phyloP scores from a whole-genome alignment of 2,797 vertebrate species.

The Cryptoblepharus egeriae region DNA sequence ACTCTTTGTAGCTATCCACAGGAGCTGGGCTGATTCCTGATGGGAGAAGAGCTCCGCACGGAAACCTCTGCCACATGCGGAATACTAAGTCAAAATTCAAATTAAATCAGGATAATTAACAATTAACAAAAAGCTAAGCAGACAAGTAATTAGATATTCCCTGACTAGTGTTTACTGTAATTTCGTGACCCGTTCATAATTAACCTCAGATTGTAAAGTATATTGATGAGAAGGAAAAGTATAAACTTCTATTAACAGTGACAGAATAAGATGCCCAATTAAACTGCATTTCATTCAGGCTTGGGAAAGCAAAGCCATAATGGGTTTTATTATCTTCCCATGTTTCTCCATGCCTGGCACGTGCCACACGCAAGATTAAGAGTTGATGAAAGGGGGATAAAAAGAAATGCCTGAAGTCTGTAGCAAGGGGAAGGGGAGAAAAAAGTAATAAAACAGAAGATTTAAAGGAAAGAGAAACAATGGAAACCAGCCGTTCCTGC shows the following conservation, averaged over 20 bases:
- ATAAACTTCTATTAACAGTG: constrained; percentile 43
- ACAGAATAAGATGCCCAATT: constrained; percentile 47
- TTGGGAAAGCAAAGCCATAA: constrained; percentile 30
- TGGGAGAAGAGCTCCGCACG: not conserved
- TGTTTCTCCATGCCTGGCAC: constrained; percentile 29
- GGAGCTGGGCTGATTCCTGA: constrained; percentile 2
- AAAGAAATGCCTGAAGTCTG: constrained; percentile 26
- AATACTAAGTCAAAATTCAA: constrained; percentile 14
- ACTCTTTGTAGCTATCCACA: constrained; percentile 32
- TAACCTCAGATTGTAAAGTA: constrained; percentile 45
- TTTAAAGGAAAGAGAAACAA: constrained; percentile 41
- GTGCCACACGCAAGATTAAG: constrained; percentile 11
- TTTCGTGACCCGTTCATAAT: constrained; percentile 43
- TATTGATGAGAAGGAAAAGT: constrained; percentile 11
- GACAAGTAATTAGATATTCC: constrained; percentile 34
- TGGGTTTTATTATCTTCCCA: constrained; percentile 38
- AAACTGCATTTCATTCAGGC: constrained; percentile 35
- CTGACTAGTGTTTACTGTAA: constrained; percentile 39
- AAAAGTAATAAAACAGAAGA: constrained; percentile 33
- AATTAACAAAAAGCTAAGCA: constrained; percentile 44
- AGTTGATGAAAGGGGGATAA: constrained; percentile 41
- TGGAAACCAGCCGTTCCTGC: constrained; percentile 32
- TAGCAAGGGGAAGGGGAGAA: not conserved
- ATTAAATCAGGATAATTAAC: constrained; percentile 19
- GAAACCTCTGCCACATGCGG: constrained; percentile 14